phyloP scores from a whole-genome alignment of 1,140 invertebrate genomes.

The Scaptomyza pallida region DNA sequence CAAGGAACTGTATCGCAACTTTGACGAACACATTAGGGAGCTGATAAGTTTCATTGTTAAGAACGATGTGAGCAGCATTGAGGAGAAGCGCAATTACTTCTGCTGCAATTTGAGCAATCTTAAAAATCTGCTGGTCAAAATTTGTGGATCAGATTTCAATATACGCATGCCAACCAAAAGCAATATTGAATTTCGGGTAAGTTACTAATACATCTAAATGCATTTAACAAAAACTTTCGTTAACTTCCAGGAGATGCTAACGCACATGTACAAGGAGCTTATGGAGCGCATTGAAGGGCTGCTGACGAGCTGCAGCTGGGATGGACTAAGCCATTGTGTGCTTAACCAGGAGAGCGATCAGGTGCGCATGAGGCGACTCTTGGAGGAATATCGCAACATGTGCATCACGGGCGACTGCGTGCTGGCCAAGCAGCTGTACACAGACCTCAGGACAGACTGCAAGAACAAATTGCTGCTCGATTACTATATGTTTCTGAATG shows the following conservation, averaged over 20 bases:
- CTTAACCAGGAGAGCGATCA: constrained; percentile 17
- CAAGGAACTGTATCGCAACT: constrained; percentile 48
- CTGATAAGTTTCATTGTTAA: constrained; percentile 51
- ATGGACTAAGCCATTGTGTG: constrained; percentile 7
- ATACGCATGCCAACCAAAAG: constrained; percentile 58
- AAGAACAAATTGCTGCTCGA: constrained; percentile 30
- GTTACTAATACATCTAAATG: background rate
- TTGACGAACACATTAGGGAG: constrained; percentile 57
- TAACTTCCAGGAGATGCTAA: constrained; percentile 58
- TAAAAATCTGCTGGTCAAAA: constrained; percentile 50
- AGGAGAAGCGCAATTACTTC: constrained; percentile 39
- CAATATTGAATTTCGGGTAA: constrained; percentile 66
- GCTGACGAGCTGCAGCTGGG: constrained; percentile 29
- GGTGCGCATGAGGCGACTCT: constrained; percentile 3
- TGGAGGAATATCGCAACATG: constrained; percentile 50
- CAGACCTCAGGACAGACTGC: constrained; percentile 28
- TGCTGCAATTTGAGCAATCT: constrained; percentile 63
- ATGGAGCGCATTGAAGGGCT: constrained; percentile 51
- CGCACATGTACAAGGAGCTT: constrained; percentile 65
- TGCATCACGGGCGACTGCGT: constrained; percentile 31
- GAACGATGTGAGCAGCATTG: constrained; percentile 24
- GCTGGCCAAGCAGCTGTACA: constrained; percentile 52
- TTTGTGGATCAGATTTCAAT: constrained; percentile 67
- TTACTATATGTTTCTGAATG: constrained; percentile 51
- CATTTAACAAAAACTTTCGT: background rate